Percentiles rank a stretch among this genome's conserved stretches.
phyloP scores from a whole-genome alignment of 2,888 invertebrate species.

The Cataglyphis altisquamis region DNA sequence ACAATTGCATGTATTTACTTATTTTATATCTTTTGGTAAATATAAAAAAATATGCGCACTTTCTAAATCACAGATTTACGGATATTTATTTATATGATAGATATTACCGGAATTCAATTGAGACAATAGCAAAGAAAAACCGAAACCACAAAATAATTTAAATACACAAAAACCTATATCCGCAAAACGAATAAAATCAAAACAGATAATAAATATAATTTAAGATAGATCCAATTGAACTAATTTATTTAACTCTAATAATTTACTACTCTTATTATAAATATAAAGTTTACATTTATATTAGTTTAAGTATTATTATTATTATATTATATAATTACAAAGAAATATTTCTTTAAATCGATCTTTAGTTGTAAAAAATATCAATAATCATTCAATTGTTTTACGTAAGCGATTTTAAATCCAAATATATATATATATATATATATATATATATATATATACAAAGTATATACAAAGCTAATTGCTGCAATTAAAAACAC shows the following conservation, averaged over 20 bases:
- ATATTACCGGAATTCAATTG: not conserved
- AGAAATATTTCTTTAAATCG: not conserved
- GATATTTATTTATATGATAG: not conserved
- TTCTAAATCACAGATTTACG: constrained; percentile 5
- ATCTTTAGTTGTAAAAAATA: not conserved
- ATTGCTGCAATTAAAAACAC: not conserved
- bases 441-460: not conserved
- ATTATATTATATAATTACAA: not conserved
- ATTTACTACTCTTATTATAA: not conserved
- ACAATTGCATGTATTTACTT: not conserved
- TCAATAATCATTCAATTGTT: not conserved
- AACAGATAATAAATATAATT: not conserved
- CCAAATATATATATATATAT: not conserved
- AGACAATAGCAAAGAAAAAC: not conserved
- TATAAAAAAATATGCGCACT: not conserved
- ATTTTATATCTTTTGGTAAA: not conserved
- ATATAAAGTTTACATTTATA: not conserved
- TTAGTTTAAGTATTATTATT: not conserved
- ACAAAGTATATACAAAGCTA: not conserved
- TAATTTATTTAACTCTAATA: not conserved
- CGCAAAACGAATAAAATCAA: not conserved
- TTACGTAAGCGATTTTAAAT: not conserved
- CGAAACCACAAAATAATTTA: not conserved
- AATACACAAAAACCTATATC: not conserved
- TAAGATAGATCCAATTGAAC: not conserved